Evolutionary conservation across 2,113 vertebrate species (phyloP).

Genomic region (Desmodus rotundus): DNA sequence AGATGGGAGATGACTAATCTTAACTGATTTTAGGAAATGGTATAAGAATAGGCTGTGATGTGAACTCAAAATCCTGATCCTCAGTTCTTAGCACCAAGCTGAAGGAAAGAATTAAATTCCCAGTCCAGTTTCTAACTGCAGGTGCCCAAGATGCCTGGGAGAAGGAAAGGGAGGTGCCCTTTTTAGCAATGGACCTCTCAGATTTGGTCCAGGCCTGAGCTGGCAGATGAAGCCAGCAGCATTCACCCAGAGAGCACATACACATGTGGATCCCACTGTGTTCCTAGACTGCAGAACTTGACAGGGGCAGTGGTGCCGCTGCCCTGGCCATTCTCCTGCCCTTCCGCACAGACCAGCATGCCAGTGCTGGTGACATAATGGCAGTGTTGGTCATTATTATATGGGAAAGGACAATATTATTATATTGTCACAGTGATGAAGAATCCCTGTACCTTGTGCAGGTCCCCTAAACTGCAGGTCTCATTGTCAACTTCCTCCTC

Average conservation of each 20-base stretch:
- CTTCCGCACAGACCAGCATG: background rate
- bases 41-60: background rate
- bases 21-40: background rate
- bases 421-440: background rate
- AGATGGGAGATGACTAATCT: background rate
- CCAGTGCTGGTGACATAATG: background rate
- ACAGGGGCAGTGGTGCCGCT: background rate
- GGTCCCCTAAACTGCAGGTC: background rate
- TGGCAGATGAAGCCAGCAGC: no score
- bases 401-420: no score
- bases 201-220: background rate
- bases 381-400: background rate
- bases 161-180: background rate
- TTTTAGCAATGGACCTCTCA: background rate
- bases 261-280: accelerated
- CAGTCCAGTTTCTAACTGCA: background rate
- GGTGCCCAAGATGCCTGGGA: background rate
- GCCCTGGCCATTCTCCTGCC: no score
- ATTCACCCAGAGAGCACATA: background rate
- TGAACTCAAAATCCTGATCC: background rate
- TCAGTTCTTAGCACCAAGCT: background rate
- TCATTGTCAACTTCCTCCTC: background rate
- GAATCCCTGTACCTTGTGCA: background rate
- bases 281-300: background rate
- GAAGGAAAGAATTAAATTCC: background rate